Conservation (phyloP, 2,113 vertebrate genomes). For the Arvicanthis niloticus region DNA sequence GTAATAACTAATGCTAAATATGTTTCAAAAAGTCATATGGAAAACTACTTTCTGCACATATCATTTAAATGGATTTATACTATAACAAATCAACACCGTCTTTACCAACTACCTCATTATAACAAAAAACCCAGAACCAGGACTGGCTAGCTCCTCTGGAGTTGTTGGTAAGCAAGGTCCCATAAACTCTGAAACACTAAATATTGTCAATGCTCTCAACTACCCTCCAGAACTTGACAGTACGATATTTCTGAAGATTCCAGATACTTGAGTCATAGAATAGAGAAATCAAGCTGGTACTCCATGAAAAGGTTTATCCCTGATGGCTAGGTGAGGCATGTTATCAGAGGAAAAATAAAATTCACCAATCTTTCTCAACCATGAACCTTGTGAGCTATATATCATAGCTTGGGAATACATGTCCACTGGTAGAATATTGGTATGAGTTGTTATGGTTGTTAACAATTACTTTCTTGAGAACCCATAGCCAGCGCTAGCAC, state of each 20-base stretch:
- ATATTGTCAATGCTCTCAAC: neutral
- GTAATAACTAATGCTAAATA: neutral
- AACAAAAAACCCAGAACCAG: neutral
- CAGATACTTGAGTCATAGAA: neutral
- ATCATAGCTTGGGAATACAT: neutral
- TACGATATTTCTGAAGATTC: neutral
- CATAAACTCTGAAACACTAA: neutral
- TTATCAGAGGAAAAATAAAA: neutral
- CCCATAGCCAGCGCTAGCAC: too few relatives aligned
- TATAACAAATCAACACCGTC: neutral
- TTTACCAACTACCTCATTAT: neutral
- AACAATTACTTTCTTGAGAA: too few relatives aligned
- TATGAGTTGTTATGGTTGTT: neutral
- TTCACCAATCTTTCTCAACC: neutral
- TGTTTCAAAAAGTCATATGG: neutral
- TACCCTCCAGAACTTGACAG: neutral
- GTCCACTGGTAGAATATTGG: neutral
- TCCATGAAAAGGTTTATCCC: neutral
- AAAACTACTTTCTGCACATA: neutral
- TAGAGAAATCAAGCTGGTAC: neutral
- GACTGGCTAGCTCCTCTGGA: neutral
- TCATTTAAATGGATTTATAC: neutral
- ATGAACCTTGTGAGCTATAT: too few relatives aligned
- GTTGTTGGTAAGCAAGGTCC: neutral
- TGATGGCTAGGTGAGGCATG: neutral